Evolutionary conservation across 2,888 invertebrate species (phyloP).

Genomic region (Physocephala rufipes): DNA sequence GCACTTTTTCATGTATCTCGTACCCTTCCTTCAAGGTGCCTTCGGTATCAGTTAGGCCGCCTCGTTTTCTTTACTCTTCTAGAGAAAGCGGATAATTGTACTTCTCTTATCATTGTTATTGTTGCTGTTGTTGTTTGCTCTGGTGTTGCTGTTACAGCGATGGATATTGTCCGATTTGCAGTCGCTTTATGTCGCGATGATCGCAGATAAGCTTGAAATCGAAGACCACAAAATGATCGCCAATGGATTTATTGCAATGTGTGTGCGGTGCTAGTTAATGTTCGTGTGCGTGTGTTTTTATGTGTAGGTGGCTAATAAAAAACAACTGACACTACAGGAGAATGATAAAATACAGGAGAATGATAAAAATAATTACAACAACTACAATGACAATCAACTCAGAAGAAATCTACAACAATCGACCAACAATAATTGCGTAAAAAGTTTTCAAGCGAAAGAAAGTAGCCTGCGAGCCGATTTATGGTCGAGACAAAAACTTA

Average conservation of each 20-base stretch:
- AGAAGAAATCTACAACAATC: background rate
- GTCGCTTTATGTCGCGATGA: slow-evolving; percentile 5
- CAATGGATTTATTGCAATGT: background rate
- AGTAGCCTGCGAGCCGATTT: background rate
- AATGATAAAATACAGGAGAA: background rate
- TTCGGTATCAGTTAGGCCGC: background rate
- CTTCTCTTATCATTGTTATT: background rate
- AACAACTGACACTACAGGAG: background rate
- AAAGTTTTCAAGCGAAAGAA: slow-evolving; percentile 11
- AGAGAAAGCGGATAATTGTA: slow-evolving; percentile 14
- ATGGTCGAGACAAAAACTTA: slow-evolving; percentile 3
- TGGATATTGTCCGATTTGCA: background rate
- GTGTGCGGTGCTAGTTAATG: background rate
- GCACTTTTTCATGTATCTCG: background rate
- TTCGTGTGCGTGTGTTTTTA: background rate
- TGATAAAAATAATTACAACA: background rate
- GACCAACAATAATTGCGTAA: background rate
- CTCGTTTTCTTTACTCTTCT: background rate
- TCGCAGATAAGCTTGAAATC: background rate
- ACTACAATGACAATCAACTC: background rate
- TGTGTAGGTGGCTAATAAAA: background rate
- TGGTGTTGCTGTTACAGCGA: background rate
- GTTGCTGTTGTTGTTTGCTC: background rate
- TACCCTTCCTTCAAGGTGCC: background rate
- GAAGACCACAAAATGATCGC: background rate